Evolutionary conservation across 2,888 invertebrate genomes (phyloP).

Genomic region (Xanthostigma xanthostigma): DNA sequence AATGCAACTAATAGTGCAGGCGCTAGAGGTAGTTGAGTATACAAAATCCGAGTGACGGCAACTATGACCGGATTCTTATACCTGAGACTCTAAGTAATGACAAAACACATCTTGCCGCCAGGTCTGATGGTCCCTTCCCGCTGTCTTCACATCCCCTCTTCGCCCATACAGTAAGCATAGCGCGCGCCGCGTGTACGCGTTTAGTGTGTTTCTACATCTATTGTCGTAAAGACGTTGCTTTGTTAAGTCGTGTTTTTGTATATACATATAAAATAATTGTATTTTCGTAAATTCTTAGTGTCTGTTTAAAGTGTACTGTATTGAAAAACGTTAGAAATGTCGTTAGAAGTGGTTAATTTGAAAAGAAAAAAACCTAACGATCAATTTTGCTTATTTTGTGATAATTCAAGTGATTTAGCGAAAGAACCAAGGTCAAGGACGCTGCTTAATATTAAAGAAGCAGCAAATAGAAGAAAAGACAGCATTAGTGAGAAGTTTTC

Average conservation of each 20-base stretch:
- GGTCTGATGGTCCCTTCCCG: too few species aligned
- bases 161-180: background rate
- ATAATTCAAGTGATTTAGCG: conserved; percentile 9
- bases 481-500: conserved; percentile 9
- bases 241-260: conserved; percentile 1
- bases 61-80: conserved; percentile 9
- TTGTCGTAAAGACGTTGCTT: conserved; percentile 1
- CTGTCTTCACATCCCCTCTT: conserved; percentile 4
- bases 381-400: conserved; percentile 9
- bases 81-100: conserved; percentile 6
- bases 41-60: conserved; percentile 9
- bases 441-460: conserved; percentile 10
- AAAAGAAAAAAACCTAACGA: conserved; percentile 8
- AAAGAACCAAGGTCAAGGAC: conserved; percentile 9
- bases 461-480: conserved; percentile 10
- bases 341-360: conserved; percentile 9
- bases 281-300: conserved; percentile 5
- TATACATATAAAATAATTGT: conserved; percentile 1
- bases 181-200: conserved; percentile 1
- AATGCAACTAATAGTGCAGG: conserved; percentile 10
- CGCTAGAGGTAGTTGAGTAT: conserved; percentile 9
- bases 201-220: conserved; percentile 4
- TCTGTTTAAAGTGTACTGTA: conserved; percentile 8
- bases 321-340: conserved; percentile 9
- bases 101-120: conserved; percentile 3